Percentiles rank a stretch among this genome's conserved stretches.
Conservation (phyloP, 2,888 invertebrate species). For the Abscondita cerata region DNA sequence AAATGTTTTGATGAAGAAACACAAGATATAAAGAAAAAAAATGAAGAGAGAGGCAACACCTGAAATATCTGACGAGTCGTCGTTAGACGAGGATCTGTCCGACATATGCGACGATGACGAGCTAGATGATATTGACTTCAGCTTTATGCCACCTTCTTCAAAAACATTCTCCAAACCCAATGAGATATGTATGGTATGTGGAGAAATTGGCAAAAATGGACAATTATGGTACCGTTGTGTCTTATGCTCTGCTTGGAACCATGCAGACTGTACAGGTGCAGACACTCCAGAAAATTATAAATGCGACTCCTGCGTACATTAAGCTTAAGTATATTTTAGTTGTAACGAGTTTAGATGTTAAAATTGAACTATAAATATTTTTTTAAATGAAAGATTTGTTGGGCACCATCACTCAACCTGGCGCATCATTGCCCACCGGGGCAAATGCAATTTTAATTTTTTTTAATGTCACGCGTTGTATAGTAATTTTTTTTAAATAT, state of each 20-base stretch:
- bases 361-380: background rate
- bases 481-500: too few relatives aligned
- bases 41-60: background rate
- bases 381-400: background rate
- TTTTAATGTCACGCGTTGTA: too few relatives aligned
- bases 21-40: background rate
- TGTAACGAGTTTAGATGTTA: too few relatives aligned
- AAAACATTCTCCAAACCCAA: too few relatives aligned
- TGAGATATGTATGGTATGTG: background rate
- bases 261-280: too few relatives aligned
- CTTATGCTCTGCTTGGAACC: too few relatives aligned
- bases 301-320: background rate
- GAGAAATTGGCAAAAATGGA: background rate
- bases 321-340: too few relatives aligned
- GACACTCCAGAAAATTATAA: background rate
- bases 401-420: too few relatives aligned
- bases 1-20: background rate
- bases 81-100: background rate
- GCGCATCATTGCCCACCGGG: too few relatives aligned
- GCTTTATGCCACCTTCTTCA: background rate
- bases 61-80: background rate
- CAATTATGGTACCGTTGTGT: background rate
- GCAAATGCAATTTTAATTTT: too few relatives aligned
- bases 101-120: too few relatives aligned
- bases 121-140: too few relatives aligned